These are phyloP conservation scores for Gila orcuttii DNA, from an alignment of 2,113 vertebrate genomes.

Conservation along the genomic window DNA sequence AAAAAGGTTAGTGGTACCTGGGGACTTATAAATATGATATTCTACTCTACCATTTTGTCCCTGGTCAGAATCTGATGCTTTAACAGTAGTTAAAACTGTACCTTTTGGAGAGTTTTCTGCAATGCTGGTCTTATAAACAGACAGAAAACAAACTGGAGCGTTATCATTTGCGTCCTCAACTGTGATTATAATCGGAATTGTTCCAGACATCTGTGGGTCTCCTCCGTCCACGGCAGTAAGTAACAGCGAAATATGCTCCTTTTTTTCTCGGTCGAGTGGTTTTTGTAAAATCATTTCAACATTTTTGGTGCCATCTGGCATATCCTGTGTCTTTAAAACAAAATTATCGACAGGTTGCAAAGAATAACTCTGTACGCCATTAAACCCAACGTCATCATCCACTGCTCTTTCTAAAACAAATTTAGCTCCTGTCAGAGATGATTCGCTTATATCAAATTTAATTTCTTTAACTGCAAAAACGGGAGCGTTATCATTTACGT, in stretches of 20 bases:
- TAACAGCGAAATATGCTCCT: not conserved
- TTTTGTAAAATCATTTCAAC: slow-evolving; percentile 53
- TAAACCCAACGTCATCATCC: slow-evolving; percentile 70
- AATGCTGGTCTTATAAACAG: slow-evolving; percentile 59
- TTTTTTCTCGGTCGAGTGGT: slow-evolving; percentile 43
- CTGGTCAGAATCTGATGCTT: slow-evolving; percentile 70
- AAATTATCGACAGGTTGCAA: slow-evolving; percentile 58
- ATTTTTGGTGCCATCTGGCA: slow-evolving; percentile 26
- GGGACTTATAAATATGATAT: slow-evolving; percentile 65
- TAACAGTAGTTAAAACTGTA: slow-evolving; percentile 50
- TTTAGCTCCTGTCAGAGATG: slow-evolving; percentile 57
- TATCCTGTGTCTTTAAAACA: slow-evolving; percentile 47
- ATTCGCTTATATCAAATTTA: slow-evolving; percentile 70
- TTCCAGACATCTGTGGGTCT: slow-evolving; percentile 28
- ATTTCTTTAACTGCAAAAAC: slow-evolving; percentile 67
- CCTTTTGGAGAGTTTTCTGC: slow-evolving; percentile 58
- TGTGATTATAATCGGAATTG: slow-evolving; percentile 27
- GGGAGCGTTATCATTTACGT: not conserved
- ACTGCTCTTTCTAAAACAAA: slow-evolving; percentile 68
- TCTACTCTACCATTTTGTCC: slow-evolving; percentile 67
- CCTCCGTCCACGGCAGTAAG: slow-evolving; percentile 47
- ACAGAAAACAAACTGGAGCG: slow-evolving; percentile 53
- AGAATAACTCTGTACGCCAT: slow-evolving; percentile 68
- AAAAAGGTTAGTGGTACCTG: slow-evolving; percentile 58
- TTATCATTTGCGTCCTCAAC: slow-evolving; percentile 62